Base-by-base conservation (phyloP, 2,888 invertebrate genomes). In the Idaea dimidiata region DNA sequence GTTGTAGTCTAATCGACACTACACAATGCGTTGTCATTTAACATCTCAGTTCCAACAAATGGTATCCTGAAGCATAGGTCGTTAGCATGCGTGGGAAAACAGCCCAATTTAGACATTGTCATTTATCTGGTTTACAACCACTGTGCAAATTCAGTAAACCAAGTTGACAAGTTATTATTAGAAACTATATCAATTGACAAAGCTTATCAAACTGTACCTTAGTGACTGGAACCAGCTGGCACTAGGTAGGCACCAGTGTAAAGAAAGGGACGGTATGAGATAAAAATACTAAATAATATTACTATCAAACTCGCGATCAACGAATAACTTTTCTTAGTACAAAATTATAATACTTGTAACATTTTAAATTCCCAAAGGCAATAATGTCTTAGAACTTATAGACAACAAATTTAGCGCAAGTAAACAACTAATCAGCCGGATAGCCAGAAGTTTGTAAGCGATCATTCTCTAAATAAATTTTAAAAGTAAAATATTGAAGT, bases 21-120 rank as follows among this genome's bases (percentile, higher is more conserved):
- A 68, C 66, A 72, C 77, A 79, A 81, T 77, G 72, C 78, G 76
- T 77, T 78, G 76, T 78, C 76, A 75, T 77, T 81, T 81, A 78
- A 74, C 77, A 75, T 75, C 71, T 72, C 75, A 75, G 77, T 74
- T 75, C 78, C 78, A 80, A 81, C 78, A 80, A 24, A 81, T 78
- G 76, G 69, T 74, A 72, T 73, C 64, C 61, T 70, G 59, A 60
- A 74, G 84, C 80, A 88, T 87, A 81, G 86, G 87, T 77, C 71
- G 80, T 72, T 68, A 74, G 70, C 67, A 73, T 81, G 87, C 84
- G 88, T 89, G 88, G 87, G 89, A 88, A 88, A 81, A 79, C 77
- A 75, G 74, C 77, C 85, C 82, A 88, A 87, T 84, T 84, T 77
- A 76, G 72, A 73, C 77, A 66, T 71, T 66, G 70, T 64, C 64